A percentile compares a stretch with the other conserved stretches of the same genome.
Conservation (phyloP, 2,888 invertebrate species). For the Eupithecia inturbata region DNA sequence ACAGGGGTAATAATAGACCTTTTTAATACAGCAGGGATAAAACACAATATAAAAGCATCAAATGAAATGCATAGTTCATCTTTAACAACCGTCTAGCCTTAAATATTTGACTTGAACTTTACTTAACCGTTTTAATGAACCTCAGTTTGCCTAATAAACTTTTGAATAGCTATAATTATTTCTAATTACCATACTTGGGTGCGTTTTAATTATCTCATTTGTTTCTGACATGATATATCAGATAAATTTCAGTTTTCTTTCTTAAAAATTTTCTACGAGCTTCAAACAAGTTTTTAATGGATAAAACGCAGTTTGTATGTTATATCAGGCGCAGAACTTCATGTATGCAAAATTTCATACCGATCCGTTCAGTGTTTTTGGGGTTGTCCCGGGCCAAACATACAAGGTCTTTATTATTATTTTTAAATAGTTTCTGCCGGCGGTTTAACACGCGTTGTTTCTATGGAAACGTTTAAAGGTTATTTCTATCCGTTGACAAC, state of each 20-base stretch:
- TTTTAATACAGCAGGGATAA: too few species aligned
- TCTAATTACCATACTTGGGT: slow-evolving; percentile 19
- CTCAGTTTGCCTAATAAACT: neutral
- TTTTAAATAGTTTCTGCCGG: too few species aligned
- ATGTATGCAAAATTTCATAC: neutral
- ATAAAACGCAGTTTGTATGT: neutral
- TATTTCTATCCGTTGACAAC: too few species aligned
- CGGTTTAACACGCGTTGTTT: too few species aligned
- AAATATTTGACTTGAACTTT: slow-evolving; percentile 15
- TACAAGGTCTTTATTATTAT: too few species aligned
- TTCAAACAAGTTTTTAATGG: neutral
- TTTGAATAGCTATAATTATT: slow-evolving; percentile 15
- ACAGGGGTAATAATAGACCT: too few species aligned
- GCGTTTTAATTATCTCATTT: slow-evolving; percentile 23
- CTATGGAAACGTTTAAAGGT: too few species aligned
- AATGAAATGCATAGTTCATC: neutral
- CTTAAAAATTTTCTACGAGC: neutral
- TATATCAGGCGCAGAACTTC: neutral
- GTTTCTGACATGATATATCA: slow-evolving; percentile 10
- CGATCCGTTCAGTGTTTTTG: neutral
- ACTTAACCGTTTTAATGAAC: slow-evolving; percentile 21
- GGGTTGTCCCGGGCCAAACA: neutral
- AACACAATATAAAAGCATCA: neutral
- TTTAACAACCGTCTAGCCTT: neutral
- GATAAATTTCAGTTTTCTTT: neutral